These are phyloP conservation scores for Sebastes diploproa DNA, from an alignment of 2,797 vertebrate genomes.

Conservation along the genomic window DNA sequence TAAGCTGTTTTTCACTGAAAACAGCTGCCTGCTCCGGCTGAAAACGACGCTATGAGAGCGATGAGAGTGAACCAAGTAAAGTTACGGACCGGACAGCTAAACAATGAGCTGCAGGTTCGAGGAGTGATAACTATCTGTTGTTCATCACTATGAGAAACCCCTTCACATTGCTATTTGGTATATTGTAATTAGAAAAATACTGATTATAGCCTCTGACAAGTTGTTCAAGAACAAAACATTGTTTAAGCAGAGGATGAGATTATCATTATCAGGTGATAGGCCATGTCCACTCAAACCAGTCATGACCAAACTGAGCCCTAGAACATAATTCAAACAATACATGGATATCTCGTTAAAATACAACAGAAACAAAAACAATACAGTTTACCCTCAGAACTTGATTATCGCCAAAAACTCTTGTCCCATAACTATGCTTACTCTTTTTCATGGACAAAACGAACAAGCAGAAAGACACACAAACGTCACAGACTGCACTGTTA, in stretches of 20 bases:
- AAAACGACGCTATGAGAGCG: neutral
- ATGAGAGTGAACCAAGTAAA: neutral
- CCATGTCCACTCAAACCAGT: neutral
- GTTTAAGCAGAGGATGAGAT: neutral
- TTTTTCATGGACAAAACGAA: neutral
- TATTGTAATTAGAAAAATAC: neutral
- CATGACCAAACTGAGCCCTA: neutral
- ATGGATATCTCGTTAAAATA: neutral
- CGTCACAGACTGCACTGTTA: conserved; percentile 19
- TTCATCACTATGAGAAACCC: neutral
- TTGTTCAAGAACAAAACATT: neutral
- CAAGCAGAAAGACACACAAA: conserved; percentile 1
- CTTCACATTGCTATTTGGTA: neutral
- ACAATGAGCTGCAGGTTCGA: neutral
- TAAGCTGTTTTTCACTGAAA: neutral
- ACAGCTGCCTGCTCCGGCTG: neutral
- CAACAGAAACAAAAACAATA: neutral
- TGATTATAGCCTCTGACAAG: neutral
- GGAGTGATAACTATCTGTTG: neutral
- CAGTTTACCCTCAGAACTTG: neutral
- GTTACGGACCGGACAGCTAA: too few species aligned
- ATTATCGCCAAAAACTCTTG: neutral
- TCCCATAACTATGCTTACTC: neutral
- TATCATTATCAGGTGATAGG: neutral
- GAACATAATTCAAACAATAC: neutral